Base-by-base conservation (phyloP, 2,113 vertebrate genomes). In the Petrocephalus microphthalmus region DNA sequence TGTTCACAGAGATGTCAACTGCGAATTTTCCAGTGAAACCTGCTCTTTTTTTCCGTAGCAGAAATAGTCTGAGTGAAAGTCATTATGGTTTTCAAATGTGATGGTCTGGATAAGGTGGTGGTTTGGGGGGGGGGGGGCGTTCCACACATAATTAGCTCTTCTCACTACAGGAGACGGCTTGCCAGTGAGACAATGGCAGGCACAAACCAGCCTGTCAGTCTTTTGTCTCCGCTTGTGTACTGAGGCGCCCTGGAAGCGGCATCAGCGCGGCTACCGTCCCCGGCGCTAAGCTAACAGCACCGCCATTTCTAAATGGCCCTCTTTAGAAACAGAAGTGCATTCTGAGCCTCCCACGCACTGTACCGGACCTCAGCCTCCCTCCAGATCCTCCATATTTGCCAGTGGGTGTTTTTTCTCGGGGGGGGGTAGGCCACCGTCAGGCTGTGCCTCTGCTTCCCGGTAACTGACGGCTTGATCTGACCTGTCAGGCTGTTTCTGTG, bases 121-220 rank as follows among this genome's bases (percentile, higher is more conserved):
- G 74, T 1, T 37, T 81, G 47, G 74, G 37, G 92, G 90, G 90
- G 92, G 93, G 92, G 90, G 94, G 92, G 93, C 92, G 91, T 91
- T 94, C 93, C 93, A 93, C 94, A 95, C 92, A 93, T 94, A 95
- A 96, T 96, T 95, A 95, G 94, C 94, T 95, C 93, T 92, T 92
- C 92, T 94, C 95, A 93, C 93, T 93, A 92, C 93, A 92, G 94
- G 95, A 95, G 95, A 95, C 93, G 91, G 92, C 91, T 84, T 93
- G 92, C 91, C 94, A 93, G 94, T 93, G 94, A 96, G 95, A 94
- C 93, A 93, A 94, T 92, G 94, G 92, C 92, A 92, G 92, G 91
- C 89, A 92, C 93, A 92, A 92, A 91, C 89, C n/a, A 88, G 91
- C 91, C 93, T 94, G 94, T 94, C 93, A 95, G 90, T 95, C 94